Evolutionary conservation across 2,113 vertebrate species (phyloP), one percentile per base, ranked within the genome.

Genomic region (Hystrix brachyura): DNA sequence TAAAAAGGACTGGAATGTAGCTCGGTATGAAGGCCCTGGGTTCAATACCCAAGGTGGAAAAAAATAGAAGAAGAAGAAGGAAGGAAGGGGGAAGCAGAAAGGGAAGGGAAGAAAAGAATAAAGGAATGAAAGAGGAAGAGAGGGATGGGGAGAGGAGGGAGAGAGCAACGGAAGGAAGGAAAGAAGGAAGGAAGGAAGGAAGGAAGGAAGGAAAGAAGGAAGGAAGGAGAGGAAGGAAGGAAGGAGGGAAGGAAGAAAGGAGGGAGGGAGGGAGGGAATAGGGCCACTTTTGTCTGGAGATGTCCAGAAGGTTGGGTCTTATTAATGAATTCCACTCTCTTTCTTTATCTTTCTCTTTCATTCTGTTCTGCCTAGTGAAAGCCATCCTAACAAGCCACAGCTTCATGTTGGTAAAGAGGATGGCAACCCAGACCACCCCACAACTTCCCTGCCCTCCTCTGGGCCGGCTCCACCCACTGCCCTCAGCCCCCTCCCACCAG

Each of bases 211-310:
- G 32, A 7, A 29, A 15, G 65, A 18, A 1, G 27, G 0, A 18
- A 18, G 21, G 38, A 10, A 46, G 69, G 38, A 9, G 23, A 19
- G 38, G 10, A 23, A 3, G 38, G n/a, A 21, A 8, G n/a, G 8
- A 23, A 3, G 38, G 2, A 74, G 19, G 4, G 9, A 43, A 1
- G 21, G 21, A 5, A 11, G 1, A 23, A 38, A 7, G 5, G 34
- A 38, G 19, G 67, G 38, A 8, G 12, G 13, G 48, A 46, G 51
- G n/a, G n/a, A n/a, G n/a, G n/a, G n/a, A n/a, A 7, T 48, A 29
- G 1, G 59, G 8, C 79, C 14, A 21, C 14, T 10, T 60, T 51
- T 34, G 15, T 69, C 43, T 69, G 23, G 81, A 43, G 57, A n/a
- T 3, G 7, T 48, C n/a, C 90, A 62, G 11, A 34, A 46, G n/a